Base-by-base conservation (phyloP, 2,797 vertebrate species). In the Catamblyrhynchus diadema region DNA sequence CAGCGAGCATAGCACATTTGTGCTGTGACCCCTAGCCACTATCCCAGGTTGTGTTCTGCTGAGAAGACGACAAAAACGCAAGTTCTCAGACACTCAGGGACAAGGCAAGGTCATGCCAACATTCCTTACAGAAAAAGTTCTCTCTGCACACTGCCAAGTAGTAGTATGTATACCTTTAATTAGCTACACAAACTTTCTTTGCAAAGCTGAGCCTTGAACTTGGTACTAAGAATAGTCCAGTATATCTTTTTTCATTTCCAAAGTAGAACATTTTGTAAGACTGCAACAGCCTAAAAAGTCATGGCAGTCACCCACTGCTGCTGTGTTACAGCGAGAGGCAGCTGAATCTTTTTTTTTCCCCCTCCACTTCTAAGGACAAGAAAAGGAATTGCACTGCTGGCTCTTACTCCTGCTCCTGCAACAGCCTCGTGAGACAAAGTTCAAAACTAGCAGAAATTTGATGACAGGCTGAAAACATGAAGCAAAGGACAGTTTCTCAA, bases 261-360 rank as follows among this genome's bases (percentile, higher is more conserved):
- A 57, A 72, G 35, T 5, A 51, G 35, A 88, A 77, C 59, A 88
- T 47, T 35, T 61, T 35, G 2, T 33, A 53, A 78, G 59, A 90
- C 17, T 27, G 45, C 61, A 92, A 42, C 27, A 88, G 53, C 35
- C 33, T 71, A 44, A 69, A 33, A 75, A 81, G 45, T 19, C 8
- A 2, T 8, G 6, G 45, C 41, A 65, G 50, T n/a, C 28, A 2
- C 32, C 42, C 60, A 37, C 39, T 47, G 50, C 44, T 82, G 51
- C 71, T 73, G 27, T 28, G n/a, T 23, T 33, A 69, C 35, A 67
- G n/a, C 4, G 28, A 83, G 39, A 65, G 33, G 48, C 44, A 85
- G 51, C 64, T 66, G 32, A 13, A 19, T 6, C 28, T 22, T 8
- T 2, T 4, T 1, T 56, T 25, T 1, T 1, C 0, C 4, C 1